These are phyloP conservation scores for Chionis minor DNA, from an alignment of 2,113 vertebrate genomes.

Conservation along the genomic window DNA sequence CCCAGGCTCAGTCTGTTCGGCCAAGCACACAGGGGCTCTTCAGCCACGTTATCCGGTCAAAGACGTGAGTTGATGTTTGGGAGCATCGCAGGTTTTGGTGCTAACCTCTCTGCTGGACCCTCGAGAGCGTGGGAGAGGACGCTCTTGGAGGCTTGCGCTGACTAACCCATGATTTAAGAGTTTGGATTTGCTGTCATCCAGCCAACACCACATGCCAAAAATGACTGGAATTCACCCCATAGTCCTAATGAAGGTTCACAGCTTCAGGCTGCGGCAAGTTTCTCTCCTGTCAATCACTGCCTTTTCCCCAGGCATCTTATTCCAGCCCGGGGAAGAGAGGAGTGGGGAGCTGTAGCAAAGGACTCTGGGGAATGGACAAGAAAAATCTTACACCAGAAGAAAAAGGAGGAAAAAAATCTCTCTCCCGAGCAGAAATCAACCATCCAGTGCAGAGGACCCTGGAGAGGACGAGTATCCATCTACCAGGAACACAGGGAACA, in stretches of 20 bases:
- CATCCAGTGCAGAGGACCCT: not conserved
- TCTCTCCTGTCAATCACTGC: not conserved
- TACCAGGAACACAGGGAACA: not conserved
- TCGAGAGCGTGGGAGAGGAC: not conserved
- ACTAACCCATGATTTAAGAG: slow-evolving; percentile 10
- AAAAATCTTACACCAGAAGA: not conserved
- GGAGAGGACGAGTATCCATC: not conserved
- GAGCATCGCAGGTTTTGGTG: not conserved
- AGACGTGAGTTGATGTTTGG: not conserved
- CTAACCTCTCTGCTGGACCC: not conserved
- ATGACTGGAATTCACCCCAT: slow-evolving; percentile 13
- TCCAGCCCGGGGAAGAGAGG: not conserved
- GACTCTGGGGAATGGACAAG: not conserved
- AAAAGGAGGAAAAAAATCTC: not conserved
- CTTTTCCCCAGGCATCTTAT: not conserved
- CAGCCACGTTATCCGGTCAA: not conserved
- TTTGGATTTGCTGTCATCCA: slow-evolving; percentile 19
- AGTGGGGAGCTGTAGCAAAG: not conserved
- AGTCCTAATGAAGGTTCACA: not conserved
- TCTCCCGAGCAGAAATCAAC: not conserved
- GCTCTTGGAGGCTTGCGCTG: not conserved
- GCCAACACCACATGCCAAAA: not conserved
- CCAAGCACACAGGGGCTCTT: not conserved
- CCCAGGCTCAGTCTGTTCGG: not conserved
- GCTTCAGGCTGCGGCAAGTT: not conserved